Conservation (phyloP, 2,888 invertebrate genomes). For the Standfussiana lucernea region DNA sequence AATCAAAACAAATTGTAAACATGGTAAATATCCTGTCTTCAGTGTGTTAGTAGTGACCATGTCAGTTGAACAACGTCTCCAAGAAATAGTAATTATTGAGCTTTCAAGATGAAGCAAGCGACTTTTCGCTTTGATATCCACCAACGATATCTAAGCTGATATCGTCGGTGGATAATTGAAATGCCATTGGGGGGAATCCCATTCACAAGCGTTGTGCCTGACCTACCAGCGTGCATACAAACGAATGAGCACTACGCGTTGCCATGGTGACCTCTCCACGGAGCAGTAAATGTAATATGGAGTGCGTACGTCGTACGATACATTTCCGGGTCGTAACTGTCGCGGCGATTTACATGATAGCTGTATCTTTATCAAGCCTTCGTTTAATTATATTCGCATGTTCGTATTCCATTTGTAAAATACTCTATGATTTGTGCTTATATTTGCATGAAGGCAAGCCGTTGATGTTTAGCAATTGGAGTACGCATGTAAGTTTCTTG, state of each 20-base stretch:
- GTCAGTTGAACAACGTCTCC: no score
- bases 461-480: not conserved
- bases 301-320: not conserved
- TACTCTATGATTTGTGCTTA: not conserved
- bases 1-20: no score
- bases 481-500: not conserved
- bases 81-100: not conserved
- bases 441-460: conserved; percentile 1
- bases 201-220: not conserved
- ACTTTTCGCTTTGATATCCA: not conserved
- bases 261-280: conserved; percentile 9
- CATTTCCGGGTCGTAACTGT: not conserved
- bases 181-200: not conserved
- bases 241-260: not conserved
- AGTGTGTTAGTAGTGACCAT: no score
- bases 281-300: not conserved
- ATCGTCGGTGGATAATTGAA: not conserved
- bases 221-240: conserved; percentile 5
- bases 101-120: not conserved
- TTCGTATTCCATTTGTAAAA: conserved; percentile 2
- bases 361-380: conserved; percentile 2
- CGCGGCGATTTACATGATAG: not conserved
- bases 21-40: no score
- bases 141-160: no score
- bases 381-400: not conserved